These are phyloP conservation scores for Porphyrio hochstetteri DNA, from an alignment of 2,113 vertebrate species.

Conservation along the genomic window DNA sequence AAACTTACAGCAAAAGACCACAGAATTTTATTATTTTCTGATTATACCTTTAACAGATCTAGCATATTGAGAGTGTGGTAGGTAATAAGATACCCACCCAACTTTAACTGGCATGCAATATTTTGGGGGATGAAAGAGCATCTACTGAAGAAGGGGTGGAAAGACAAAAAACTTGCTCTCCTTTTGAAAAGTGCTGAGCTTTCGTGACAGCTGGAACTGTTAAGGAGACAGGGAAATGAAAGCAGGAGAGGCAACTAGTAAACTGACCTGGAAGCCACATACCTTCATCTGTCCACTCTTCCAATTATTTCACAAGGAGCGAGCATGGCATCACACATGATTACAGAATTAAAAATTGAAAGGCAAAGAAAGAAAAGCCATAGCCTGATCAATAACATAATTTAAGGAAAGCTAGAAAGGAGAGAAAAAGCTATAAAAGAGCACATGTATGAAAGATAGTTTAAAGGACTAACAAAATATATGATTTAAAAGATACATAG, in stretches of 20 bases:
- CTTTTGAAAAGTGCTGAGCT: neutral
- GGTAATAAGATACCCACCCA: neutral
- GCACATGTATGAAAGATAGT: rapidly evolving
- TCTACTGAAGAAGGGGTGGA: rapidly evolving
- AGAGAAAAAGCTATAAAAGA: rapidly evolving
- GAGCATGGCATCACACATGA: neutral
- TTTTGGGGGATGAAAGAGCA: neutral
- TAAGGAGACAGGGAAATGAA: neutral
- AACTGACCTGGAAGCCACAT: neutral
- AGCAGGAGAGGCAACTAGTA: neutral
- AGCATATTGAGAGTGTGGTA: neutral
- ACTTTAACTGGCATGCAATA: neutral
- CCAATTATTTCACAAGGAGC: neutral
- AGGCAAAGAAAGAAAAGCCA: neutral
- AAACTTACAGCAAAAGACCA: neutral
- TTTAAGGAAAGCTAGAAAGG: neutral
- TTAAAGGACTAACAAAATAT: neutral
- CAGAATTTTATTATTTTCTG: neutral
- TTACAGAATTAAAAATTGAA: neutral
- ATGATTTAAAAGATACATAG: neutral
- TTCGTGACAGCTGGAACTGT: rapidly evolving
- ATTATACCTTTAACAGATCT: neutral
- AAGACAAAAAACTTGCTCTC: neutral
- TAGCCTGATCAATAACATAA: neutral
- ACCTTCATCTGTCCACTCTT: neutral